Conservation (phyloP, 2,797 vertebrate species). For the Siniperca undulata region DNA sequence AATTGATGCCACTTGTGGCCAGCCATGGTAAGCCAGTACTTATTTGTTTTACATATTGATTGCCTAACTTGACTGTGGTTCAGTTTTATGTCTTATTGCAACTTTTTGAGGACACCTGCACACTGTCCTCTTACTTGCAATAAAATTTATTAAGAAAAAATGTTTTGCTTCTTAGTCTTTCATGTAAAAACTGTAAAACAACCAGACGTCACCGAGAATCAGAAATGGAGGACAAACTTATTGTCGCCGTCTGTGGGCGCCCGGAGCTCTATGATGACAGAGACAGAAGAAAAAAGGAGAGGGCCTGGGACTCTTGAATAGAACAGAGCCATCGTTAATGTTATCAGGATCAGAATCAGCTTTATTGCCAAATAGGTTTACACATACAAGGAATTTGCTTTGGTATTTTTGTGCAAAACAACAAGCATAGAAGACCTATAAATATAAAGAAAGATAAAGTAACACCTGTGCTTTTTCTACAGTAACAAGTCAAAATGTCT, state of each 20-base stretch:
- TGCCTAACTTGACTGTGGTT: background rate
- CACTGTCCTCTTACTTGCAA: background rate
- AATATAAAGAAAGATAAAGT: background rate
- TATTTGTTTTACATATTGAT: background rate
- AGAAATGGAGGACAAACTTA: background rate
- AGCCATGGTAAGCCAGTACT: background rate
- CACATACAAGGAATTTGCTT: too few species aligned
- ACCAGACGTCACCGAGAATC: too few species aligned
- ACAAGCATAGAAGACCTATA: too few species aligned
- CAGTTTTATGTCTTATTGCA: background rate
- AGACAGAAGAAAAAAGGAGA: too few species aligned
- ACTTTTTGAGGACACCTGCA: background rate
- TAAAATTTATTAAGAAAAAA: constrained; percentile 2
- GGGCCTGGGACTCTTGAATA: background rate
- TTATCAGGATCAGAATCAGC: background rate
- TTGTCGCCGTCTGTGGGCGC: background rate
- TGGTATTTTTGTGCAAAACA: too few species aligned
- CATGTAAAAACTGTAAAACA: background rate
- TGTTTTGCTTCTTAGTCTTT: constrained; percentile 3
- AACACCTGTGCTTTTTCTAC: background rate
- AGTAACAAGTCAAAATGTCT: background rate
- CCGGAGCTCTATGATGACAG: too few species aligned
- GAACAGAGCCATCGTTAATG: background rate
- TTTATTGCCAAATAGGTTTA: too few species aligned
- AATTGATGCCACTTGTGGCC: background rate